Base-by-base conservation (phyloP, 2,113 vertebrate species). In the Dasyurus viverrinus region DNA sequence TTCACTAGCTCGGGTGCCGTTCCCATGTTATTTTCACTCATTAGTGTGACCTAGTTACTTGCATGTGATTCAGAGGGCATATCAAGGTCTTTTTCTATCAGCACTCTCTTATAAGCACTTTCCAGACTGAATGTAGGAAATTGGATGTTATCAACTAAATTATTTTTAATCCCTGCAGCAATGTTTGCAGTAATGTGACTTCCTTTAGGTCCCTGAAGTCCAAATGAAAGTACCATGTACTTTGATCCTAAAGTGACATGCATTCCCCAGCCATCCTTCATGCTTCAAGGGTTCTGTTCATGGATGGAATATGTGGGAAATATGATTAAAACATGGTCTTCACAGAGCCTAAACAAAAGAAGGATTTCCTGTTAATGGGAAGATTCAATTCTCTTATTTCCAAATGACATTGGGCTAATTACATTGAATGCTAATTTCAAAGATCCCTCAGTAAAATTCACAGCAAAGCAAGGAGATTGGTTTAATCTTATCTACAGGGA, bases 41-140 rank as follows among this genome's bases (percentile, higher is more conserved):
- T 52, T 60, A 92, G 8, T 84, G 53, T 97, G 96, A 97, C 95
- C 98, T 98, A 98, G 94, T 98, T 98, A 95, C 97, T 93, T 93
- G 97, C 95, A 96, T 92, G 97, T 96, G 93, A 93, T 96, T 95
- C 92, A 93, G 76, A 97, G 48, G 95, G 84, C 91, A 96, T 16
- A 93, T 92, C 84, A 94, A 91, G 97, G 76, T 97, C 0, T 54
- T 46, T 93, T 93, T 96, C 47, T 93, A 93, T 93, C 94, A 93
- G 84, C 55, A 30, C 53, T 93, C 93, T 95, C 46, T 53, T 97
- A 36, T 90, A 95, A 98, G 57, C 92, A 93, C 26, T 97, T 96
- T 97, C 92, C 94, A 95, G 96, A 90, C 97, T 95, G 97, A 97
- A 92, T 94, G 89, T 26, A 90, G 47, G 92, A 94, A 96, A 84